Evolutionary conservation across 2,888 invertebrate genomes (phyloP), one percentile per base, ranked within the genome.

Genomic region (Zele albiditarsus): DNA sequence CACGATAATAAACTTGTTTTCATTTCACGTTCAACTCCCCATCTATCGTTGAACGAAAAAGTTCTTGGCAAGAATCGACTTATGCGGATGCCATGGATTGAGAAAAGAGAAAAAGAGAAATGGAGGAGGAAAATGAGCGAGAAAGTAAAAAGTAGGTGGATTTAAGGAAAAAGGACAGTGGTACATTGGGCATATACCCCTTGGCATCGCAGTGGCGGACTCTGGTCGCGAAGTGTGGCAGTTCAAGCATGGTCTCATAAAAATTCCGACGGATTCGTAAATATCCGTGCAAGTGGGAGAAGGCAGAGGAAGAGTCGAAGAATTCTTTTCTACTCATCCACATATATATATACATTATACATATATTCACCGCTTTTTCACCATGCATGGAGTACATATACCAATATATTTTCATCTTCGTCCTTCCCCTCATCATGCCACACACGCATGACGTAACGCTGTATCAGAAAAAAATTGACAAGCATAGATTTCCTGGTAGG

Each of bases 251-350:
- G 62, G 74, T 77, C 77, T 78, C 79, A 80, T 80, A 79, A 79
- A 79, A 78, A 78, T 79, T 79, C 78, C 80, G 58, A 49, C 57
- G 73, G 72, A 77, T 80, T 79, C 78, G 78, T 79, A 78, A 79
- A 80, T 79, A 78, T 70, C 76, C 77, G 42, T 42, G 53, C 62
- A 63, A 28, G 38, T 65, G 33, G 6, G 6, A n/a, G 20, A 33
- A 46, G 16, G 1, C n/a, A 53, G 20, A 20, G 20, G 6, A 20
- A 20, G n/a, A 20, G 20, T 5, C 0, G 20, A 20, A 23, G 42
- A 53, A 23, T 53, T 53, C n/a, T 20, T 38, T 53, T 25, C 25
- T 28, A 31, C 14, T 27, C 49, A 62, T 14, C n/a, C 58, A 73
- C 49, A 27, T 66, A 14, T 60, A n/a, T n/a, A n/a, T n/a, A n/a